Percentiles rank a stretch among this genome's conserved stretches.
phyloP scores from a whole-genome alignment of 2,888 invertebrate species.

The Hirtodrosophila confusa region DNA sequence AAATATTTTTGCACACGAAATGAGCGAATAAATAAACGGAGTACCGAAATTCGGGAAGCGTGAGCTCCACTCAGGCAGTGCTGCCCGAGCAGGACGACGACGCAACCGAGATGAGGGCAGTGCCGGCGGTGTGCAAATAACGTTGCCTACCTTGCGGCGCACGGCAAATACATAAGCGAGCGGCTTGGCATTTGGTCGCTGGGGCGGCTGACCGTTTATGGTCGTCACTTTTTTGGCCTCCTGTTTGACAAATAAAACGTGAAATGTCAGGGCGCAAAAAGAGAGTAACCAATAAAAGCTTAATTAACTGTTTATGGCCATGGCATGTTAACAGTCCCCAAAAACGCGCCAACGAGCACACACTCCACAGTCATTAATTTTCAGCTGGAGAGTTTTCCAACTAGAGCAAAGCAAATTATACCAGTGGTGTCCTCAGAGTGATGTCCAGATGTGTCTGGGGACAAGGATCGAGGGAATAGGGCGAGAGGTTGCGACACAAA shows the following conservation, averaged over 20 bases:
- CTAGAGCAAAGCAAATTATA: slow-evolving; percentile 4
- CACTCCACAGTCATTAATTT: slow-evolving; percentile 62
- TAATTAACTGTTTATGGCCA: slow-evolving; percentile 79
- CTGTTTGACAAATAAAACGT: slow-evolving; percentile 77
- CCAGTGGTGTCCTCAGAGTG: slow-evolving; percentile 6
- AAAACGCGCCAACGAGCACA: slow-evolving; percentile 26
- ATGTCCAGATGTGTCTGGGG: slow-evolving; percentile 15
- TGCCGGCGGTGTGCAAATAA: slow-evolving; percentile 35
- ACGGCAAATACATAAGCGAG: slow-evolving; percentile 46
- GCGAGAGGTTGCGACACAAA: slow-evolving; percentile 14
- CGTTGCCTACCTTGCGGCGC: slow-evolving; percentile 52
- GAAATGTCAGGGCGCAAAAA: slow-evolving; percentile 68
- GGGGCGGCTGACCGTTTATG: slow-evolving; percentile 61
- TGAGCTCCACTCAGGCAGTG: slow-evolving; percentile 14
- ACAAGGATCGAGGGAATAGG: slow-evolving; percentile 3
- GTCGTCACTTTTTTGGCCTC: slow-evolving; percentile 70
- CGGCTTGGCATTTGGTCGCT: slow-evolving; percentile 35
- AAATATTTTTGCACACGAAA: slow-evolving; percentile 79
- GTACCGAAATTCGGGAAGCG: slow-evolving; percentile 23
- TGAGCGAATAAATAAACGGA: slow-evolving; percentile 72
- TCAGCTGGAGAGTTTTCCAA: slow-evolving; percentile 30
- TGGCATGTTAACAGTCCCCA: slow-evolving; percentile 66
- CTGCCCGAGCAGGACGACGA: not conserved
- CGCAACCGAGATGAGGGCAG: not conserved
- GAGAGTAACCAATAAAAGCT: slow-evolving; percentile 77